Conservation (phyloP, 2,888 invertebrate genomes). For the Mechanitis mazaeus region DNA sequence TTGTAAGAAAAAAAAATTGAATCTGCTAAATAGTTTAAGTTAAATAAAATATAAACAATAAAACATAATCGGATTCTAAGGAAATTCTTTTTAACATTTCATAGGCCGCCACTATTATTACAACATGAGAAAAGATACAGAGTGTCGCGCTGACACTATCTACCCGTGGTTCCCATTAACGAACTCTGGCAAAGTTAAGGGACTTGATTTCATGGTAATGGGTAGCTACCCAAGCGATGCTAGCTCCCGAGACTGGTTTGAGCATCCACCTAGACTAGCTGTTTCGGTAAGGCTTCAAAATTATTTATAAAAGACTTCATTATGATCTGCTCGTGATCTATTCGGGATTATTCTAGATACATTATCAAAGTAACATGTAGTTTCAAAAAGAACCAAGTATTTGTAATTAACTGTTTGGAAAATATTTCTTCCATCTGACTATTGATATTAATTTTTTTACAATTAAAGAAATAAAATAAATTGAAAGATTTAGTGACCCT, state of each 20-base stretch:
- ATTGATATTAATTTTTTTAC: too few relatives aligned
- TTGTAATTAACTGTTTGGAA: too few relatives aligned
- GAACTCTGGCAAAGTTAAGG: slow-evolving; percentile 36
- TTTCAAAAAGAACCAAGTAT: too few relatives aligned
- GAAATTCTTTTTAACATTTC: background rate
- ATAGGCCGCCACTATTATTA: slow-evolving; percentile 48
- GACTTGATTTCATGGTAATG: slow-evolving; percentile 35
- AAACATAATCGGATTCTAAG: too few relatives aligned
- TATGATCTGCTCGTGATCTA: too few relatives aligned
- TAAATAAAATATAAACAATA: too few relatives aligned
- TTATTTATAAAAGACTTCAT: too few relatives aligned
- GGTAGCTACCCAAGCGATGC: slow-evolving; percentile 29
- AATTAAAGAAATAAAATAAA: too few relatives aligned
- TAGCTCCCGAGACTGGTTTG: slow-evolving; percentile 38
- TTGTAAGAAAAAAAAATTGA: background rate
- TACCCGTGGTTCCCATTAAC: slow-evolving; percentile 47
- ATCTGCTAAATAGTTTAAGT: background rate
- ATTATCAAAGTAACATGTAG: too few relatives aligned
- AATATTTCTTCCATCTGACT: too few relatives aligned
- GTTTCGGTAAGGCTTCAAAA: slow-evolving; percentile 33
- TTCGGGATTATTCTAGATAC: too few relatives aligned
- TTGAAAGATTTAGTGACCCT: too few relatives aligned
- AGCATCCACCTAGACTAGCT: slow-evolving; percentile 30
- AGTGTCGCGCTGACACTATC: slow-evolving; percentile 35
- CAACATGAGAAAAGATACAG: slow-evolving; percentile 37